phyloP scores from a whole-genome alignment of 2,113 vertebrate species.

The Emberiza fucata region DNA sequence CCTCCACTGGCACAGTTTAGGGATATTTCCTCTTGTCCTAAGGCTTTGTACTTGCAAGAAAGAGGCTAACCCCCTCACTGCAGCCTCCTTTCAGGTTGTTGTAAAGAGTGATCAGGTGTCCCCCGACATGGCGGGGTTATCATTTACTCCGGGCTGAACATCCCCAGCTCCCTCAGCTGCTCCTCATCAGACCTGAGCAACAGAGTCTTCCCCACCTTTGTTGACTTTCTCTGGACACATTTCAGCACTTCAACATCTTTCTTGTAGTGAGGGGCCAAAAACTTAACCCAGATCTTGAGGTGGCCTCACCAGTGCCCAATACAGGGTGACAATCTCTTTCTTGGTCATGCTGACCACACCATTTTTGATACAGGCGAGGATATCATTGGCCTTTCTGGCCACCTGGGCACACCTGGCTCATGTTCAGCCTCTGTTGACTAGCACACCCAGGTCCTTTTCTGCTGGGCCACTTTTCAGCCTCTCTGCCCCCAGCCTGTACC shows the following conservation, averaged over 20 bases:
- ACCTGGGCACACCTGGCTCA: background rate
- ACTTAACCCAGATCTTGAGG: background rate
- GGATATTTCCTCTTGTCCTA: background rate
- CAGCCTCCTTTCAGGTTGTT: background rate
- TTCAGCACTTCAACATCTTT: background rate
- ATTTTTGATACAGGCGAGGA: background rate
- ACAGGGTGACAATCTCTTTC: background rate
- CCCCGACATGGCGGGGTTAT: background rate
- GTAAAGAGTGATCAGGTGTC: background rate
- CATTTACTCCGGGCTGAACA: background rate
- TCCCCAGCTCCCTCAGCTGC: background rate
- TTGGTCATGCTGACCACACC: background rate
- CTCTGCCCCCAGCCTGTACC: too few species aligned
- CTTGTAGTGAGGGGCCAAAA: background rate
- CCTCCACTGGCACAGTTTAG: background rate
- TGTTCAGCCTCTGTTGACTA: background rate
- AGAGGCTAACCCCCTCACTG: accelerated
- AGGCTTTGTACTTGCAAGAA: background rate
- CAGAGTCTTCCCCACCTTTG: background rate
- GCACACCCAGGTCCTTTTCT: background rate
- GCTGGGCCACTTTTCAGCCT: background rate
- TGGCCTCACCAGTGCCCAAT: background rate
- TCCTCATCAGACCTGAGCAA: background rate
- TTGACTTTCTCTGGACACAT: background rate
- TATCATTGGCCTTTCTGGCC: background rate